A percentile compares a stretch with the other conserved stretches of the same genome.
Conservation (phyloP, 2,888 invertebrate species). For the Odiellus spinosus region DNA sequence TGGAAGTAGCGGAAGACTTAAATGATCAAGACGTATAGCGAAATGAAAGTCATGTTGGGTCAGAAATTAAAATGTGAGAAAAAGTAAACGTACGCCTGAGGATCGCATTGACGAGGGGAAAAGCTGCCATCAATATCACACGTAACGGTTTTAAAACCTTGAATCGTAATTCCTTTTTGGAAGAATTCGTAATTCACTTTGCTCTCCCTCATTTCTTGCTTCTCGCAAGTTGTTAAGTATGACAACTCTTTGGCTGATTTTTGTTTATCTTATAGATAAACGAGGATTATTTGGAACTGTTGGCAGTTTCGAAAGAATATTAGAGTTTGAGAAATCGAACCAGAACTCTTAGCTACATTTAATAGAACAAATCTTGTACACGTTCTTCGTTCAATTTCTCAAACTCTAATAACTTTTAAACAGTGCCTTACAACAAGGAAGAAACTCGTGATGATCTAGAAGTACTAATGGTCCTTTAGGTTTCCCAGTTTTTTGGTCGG, state of each 20-base stretch:
- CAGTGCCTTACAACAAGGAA: slow-evolving; percentile 8
- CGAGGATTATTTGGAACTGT: too few species aligned
- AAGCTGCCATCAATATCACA: slow-evolving; percentile 12
- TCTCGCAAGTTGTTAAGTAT: slow-evolving; percentile 7
- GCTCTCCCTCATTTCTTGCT: slow-evolving; percentile 2
- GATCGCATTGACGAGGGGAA: slow-evolving; percentile 5
- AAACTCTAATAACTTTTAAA: too few species aligned
- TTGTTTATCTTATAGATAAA: too few species aligned
- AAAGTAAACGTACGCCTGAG: not conserved
- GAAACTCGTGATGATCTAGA: slow-evolving; percentile 2
- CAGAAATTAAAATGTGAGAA: too few species aligned
- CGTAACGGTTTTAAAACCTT: not conserved
- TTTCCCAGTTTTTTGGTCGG: slow-evolving; percentile 3
- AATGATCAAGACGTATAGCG: too few species aligned
- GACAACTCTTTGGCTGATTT: not conserved
- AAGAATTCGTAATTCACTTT: slow-evolving; percentile 3
- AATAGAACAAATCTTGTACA: too few species aligned
- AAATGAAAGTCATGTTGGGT: too few species aligned
- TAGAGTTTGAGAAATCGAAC: too few species aligned
- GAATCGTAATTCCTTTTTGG: slow-evolving; percentile 7
- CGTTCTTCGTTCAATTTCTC: too few species aligned
- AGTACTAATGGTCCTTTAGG: slow-evolving; percentile 3
- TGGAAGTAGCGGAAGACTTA: too few species aligned
- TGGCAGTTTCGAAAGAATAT: too few species aligned
- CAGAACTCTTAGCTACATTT: too few species aligned